Evolutionary conservation across 2,113 vertebrate genomes (phyloP).

Genomic region (Pitta sordida): DNA sequence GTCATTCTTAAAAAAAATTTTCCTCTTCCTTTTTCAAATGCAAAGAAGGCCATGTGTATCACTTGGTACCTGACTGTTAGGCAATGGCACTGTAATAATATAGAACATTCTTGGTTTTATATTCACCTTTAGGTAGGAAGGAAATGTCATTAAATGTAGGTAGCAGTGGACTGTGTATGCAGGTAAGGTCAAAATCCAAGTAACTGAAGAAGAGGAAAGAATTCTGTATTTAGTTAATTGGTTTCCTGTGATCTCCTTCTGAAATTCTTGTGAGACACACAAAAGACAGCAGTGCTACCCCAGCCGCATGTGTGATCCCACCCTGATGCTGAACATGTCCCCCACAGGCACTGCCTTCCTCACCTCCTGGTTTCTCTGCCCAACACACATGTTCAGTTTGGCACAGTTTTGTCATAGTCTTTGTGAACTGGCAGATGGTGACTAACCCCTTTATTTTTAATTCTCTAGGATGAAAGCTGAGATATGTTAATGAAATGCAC

Average conservation of each 20-base stretch:
- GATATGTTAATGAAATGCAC: background rate
- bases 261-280: background rate
- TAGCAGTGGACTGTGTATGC: background rate
- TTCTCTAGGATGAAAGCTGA: background rate
- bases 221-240: background rate
- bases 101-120: background rate
- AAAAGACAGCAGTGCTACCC: background rate
- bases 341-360: background rate
- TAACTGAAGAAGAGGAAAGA: background rate
- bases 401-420: background rate
- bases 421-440: background rate
- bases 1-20: too few species aligned
- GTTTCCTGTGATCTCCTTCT: background rate
- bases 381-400: background rate
- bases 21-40: background rate
- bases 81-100: background rate
- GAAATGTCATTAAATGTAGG: background rate
- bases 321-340: background rate
- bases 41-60: background rate
- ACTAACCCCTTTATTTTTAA: background rate
- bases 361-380: background rate
- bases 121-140: background rate
- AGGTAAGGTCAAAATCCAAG: background rate
- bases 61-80: background rate
- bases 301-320: background rate